These are phyloP conservation scores for Lepisosteus oculatus DNA, from an alignment of 2,113 vertebrate species.

Conservation along the genomic window DNA sequence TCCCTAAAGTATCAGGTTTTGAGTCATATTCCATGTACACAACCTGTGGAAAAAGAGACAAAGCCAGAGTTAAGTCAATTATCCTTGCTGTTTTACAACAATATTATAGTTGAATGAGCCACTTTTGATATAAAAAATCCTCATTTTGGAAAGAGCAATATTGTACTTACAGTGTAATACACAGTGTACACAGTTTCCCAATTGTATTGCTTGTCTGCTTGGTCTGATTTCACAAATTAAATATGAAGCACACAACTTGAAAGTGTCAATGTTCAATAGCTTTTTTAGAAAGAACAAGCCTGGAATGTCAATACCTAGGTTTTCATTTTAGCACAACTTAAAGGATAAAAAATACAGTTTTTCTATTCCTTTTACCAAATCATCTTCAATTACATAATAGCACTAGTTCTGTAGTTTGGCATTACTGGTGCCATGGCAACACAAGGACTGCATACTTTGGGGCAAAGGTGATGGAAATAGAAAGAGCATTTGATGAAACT, in stretches of 20 bases:
- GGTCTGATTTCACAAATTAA: no score
- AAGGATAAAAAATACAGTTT: conserved; percentile 4
- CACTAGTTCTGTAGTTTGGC: conserved; percentile 49
- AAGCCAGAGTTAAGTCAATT: neutral
- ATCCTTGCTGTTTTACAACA: no score
- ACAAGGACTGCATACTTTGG: conserved; percentile 39
- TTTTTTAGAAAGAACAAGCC: neutral
- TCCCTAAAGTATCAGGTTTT: conserved; percentile 80
- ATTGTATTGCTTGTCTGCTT: no score
- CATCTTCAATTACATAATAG: conserved; percentile 36
- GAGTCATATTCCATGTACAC: conserved; percentile 86
- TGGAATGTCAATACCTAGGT: conserved; percentile 2
- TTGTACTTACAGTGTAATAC: no score
- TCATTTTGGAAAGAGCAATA: no score
- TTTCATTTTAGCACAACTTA: neutral
- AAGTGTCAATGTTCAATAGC: no score
- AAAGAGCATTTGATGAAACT: conserved; percentile 44
- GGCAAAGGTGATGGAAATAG: conserved; percentile 55
- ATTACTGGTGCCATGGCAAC: conserved; percentile 54
- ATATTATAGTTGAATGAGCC: no score
- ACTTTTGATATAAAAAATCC: no score
- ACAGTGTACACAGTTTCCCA: no score
- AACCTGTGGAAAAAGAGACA: conserved; percentile 63
- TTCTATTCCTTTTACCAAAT: conserved; percentile 31
- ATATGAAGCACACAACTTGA: no score